Base-by-base conservation (phyloP, 1,140 invertebrate genomes). In the Camponotus vicinus region DNA sequence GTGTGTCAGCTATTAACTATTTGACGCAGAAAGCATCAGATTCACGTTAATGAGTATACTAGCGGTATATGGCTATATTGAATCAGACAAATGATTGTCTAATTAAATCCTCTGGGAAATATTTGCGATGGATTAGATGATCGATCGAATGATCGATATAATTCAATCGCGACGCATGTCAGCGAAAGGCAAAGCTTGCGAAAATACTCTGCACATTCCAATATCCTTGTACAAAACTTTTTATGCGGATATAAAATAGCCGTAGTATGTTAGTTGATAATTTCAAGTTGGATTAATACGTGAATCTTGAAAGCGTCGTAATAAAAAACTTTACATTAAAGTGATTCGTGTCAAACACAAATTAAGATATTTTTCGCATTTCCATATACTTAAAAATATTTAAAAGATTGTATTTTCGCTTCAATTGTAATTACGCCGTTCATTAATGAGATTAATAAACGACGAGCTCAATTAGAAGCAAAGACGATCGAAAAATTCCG, bases 1-100 rank as follows among this genome's bases (percentile, higher is more conserved):
- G 64, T 13, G 45, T 69, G 64, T 55, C 63, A 32, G 45, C n/a
- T 40, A 66, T 79, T 55, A 80, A 57, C 15, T 27, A 57, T 34
- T n/a, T 69, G 45, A 69, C 45, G 34, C n/a, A 69, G 32, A 15
- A 80, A 80, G 77, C 77, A 27, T 67, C 76, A 52, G 13, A 5
- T 79, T 79, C 42, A 4, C 18, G n/a, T 34, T 79, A 69, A 79
- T 40, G 45, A 79, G 21, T 21, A 21, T 21, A 21, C 21, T 21
- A 21, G 45, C 18, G 8, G 0, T 52, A 49, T 40, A 32, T 4
- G 3, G 15, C 4, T 21, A 34, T 42, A 8, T 37, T 5, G 27
- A 77, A 63, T 77, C 42, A 77, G 32, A 77, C 27, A 27, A 27
- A 27, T 27, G 21, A 76, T n/a, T 61, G 15, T 6, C 34, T 32